A percentile compares a stretch with the other conserved stretches of the same genome.
These are phyloP conservation scores for Peromyscus aztecus DNA, from an alignment of 2,797 vertebrate species.

Conservation along the genomic window DNA sequence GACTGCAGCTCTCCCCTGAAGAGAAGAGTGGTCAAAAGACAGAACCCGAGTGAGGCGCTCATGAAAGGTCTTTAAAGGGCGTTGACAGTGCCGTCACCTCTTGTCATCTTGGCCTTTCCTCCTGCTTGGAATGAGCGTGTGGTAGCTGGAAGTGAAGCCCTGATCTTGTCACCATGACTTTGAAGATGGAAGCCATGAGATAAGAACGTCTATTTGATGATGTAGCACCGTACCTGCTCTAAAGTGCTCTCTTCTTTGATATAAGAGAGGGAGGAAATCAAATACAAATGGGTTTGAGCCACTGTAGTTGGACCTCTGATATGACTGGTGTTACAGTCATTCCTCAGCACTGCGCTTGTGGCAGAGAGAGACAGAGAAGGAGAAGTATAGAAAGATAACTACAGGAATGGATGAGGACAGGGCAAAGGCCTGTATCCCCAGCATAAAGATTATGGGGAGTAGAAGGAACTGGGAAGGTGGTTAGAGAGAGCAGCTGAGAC, in stretches of 20 bases:
- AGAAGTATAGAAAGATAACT: neutral
- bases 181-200: neutral
- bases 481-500: neutral
- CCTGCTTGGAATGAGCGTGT: neutral
- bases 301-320: neutral
- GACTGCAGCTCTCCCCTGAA: neutral
- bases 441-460: neutral
- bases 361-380: neutral
- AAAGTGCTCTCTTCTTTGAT: neutral
- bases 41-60: neutral
- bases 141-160: neutral
- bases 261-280: conserved; percentile 13
- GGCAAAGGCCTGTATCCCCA: neutral
- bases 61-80: conserved; percentile 1
- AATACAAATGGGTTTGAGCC: conserved; percentile 7
- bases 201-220: neutral
- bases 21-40: neutral
- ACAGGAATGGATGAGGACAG: neutral
- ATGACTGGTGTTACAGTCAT: neutral
- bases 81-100: neutral
- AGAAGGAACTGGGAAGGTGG: neutral
- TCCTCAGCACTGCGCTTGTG: neutral
- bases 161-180: conserved; percentile 2
- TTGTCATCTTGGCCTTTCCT: neutral
- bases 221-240: neutral